These are phyloP conservation scores for Limanda limanda DNA, from an alignment of 2,113 vertebrate species.

Conservation along the genomic window DNA sequence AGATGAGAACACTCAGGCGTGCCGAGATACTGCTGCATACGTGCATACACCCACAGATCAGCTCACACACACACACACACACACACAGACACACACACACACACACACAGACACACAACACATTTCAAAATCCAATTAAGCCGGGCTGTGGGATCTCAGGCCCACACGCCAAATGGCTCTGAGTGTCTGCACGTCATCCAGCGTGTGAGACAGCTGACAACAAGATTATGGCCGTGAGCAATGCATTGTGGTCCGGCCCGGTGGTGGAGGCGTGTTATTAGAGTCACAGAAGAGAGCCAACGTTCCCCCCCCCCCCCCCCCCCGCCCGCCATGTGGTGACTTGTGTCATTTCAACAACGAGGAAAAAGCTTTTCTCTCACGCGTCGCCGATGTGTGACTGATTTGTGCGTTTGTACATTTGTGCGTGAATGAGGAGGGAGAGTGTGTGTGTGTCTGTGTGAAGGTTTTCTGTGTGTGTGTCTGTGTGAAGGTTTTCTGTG, in stretches of 20 bases:
- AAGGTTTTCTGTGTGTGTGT: background rate
- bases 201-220: slow-evolving; percentile 67
- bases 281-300: slow-evolving; percentile 50
- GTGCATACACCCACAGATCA: slow-evolving; percentile 41
- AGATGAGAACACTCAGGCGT: slow-evolving; percentile 33
- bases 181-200: slow-evolving; percentile 66
- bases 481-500: background rate
- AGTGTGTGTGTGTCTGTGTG: background rate
- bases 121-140: slow-evolving; percentile 76
- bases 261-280: slow-evolving; percentile 68
- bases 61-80: slow-evolving; percentile 28
- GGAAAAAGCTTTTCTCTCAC: slow-evolving; percentile 18
- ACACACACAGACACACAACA: slow-evolving; percentile 19
- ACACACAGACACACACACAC: slow-evolving; percentile 28
- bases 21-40: slow-evolving; percentile 32
- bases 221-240: slow-evolving; percentile 69
- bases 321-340: slow-evolving; percentile 24
- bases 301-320: slow-evolving; percentile 43
- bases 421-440: background rate
- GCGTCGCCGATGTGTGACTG: slow-evolving; percentile 12
- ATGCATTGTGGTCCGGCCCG: slow-evolving; percentile 46
- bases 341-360: slow-evolving; percentile 37
- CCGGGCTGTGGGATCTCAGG: slow-evolving; percentile 63
- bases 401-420: slow-evolving; percentile 23
- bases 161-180: slow-evolving; percentile 65